These are phyloP conservation scores for Spizella passerina DNA, from an alignment of 2,797 vertebrate species.

Conservation along the genomic window DNA sequence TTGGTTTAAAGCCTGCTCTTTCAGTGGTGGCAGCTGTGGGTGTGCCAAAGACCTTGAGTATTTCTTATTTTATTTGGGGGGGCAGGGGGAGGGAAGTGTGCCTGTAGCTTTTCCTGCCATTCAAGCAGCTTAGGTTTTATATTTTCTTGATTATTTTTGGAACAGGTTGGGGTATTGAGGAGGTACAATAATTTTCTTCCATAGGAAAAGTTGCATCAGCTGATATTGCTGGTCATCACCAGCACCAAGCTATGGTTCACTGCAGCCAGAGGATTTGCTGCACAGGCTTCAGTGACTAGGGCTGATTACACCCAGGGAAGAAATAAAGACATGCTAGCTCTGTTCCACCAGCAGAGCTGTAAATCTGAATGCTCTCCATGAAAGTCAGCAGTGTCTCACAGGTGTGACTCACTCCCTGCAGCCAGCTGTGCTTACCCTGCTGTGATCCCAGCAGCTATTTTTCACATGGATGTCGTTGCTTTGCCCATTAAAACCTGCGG, in stretches of 20 bases:
- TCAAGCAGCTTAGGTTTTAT: neutral
- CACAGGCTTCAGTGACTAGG: neutral
- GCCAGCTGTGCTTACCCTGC: neutral
- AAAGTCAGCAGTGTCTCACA: neutral
- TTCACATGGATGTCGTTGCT: accelerated
- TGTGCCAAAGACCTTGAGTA: neutral
- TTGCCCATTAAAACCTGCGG: neutral
- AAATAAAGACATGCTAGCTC: neutral
- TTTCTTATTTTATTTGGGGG: neutral
- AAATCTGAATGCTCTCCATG: neutral
- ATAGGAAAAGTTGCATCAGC: neutral
- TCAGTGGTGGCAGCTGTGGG: neutral
- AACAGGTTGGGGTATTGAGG: neutral
- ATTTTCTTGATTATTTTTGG: neutral
- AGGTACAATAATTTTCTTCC: neutral
- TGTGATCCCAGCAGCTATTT: neutral
- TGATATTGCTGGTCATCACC: neutral
- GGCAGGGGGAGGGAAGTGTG: accelerated
- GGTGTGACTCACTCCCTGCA: neutral
- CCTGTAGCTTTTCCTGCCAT: neutral
- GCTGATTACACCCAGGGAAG: neutral
- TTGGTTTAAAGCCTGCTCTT: neutral
- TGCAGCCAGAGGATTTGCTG: neutral
- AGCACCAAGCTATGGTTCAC: neutral
- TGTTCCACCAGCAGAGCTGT: accelerated